phyloP scores from a whole-genome alignment of 2,888 invertebrate genomes.

The Epinotia nisella region DNA sequence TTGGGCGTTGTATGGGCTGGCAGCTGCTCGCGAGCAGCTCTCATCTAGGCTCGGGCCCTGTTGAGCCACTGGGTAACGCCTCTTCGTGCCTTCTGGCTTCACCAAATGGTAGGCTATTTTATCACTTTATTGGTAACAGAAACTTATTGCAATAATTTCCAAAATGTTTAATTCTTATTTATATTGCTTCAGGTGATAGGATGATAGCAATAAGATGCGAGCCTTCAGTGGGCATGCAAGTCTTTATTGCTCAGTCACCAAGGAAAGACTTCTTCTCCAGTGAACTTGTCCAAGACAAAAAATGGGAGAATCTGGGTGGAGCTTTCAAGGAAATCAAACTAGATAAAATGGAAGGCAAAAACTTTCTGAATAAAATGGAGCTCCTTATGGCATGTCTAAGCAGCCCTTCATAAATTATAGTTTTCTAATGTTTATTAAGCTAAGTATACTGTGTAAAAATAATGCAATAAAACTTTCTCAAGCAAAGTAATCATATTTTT shows the following conservation, averaged over 20 bases:
- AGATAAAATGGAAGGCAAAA: slow-evolving; percentile 98
- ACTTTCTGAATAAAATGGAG: slow-evolving; percentile 98
- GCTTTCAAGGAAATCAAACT: slow-evolving; percentile 95
- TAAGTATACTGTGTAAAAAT: slow-evolving; percentile 19
- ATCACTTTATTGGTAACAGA: neutral
- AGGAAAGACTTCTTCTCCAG: slow-evolving; percentile 94
- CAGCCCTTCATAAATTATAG: slow-evolving; percentile 85
- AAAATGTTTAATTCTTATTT: too few species aligned
- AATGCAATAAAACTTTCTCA: slow-evolving; percentile 31
- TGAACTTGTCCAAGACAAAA: slow-evolving; percentile 93
- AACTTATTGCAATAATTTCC: too few species aligned
- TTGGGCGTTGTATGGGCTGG: slow-evolving; percentile 98
- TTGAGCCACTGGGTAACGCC: slow-evolving; percentile 96
- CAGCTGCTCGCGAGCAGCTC: slow-evolving; percentile 95
- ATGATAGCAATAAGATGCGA: slow-evolving; percentile 96
- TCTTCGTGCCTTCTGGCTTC: slow-evolving; percentile 96
- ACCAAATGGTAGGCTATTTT: slow-evolving; percentile 88
- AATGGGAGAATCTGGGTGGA: slow-evolving; percentile 97
- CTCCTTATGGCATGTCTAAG: slow-evolving; percentile 95
- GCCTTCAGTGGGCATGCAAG: slow-evolving; percentile 94
- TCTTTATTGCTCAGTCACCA: slow-evolving; percentile 95
- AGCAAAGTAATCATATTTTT: slow-evolving; percentile 63
- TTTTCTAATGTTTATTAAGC: slow-evolving; percentile 11
- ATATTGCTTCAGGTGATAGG: slow-evolving; percentile 84
- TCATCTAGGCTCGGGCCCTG: slow-evolving; percentile 94